phyloP scores from a whole-genome alignment of 2,113 vertebrate genomes.

The Vicugna pacos region DNA sequence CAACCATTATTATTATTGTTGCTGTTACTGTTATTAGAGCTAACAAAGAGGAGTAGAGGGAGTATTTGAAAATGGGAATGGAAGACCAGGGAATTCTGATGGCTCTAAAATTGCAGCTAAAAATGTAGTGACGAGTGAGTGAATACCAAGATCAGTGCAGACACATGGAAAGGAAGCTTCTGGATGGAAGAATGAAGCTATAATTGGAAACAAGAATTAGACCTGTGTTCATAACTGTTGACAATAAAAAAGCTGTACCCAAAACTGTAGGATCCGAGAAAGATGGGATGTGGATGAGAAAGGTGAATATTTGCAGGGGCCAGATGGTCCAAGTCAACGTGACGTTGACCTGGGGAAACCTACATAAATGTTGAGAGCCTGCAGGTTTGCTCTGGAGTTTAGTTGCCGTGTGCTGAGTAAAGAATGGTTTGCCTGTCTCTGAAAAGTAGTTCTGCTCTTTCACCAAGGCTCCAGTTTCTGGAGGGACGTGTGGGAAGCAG shows the following conservation, averaged over 20 bases:
- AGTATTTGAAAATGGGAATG: conserved; percentile 1
- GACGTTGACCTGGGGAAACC: neutral
- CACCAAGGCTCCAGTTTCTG: neutral
- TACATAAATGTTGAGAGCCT: neutral
- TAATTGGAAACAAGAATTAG: neutral
- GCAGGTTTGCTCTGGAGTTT: neutral
- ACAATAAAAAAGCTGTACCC: neutral
- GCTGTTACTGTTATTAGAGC: neutral
- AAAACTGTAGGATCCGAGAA: neutral
- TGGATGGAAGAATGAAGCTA: neutral
- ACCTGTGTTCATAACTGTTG: neutral
- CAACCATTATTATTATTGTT: neutral
- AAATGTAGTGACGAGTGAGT: neutral
- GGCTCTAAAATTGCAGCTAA: neutral
- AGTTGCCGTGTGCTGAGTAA: neutral
- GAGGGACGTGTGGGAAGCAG: neutral
- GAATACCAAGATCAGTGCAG: neutral
- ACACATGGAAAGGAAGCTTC: neutral
- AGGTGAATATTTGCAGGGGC: neutral
- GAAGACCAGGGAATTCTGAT: neutral
- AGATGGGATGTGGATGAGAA: neutral
- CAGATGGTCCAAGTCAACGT: neutral
- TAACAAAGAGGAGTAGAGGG: conserved; percentile 13
- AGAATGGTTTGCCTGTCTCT: neutral
- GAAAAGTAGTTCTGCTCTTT: neutral